Evolutionary conservation across 2,113 vertebrate species (phyloP), one percentile per base, ranked within the genome.

Genomic region (Seriola aureovittata): DNA sequence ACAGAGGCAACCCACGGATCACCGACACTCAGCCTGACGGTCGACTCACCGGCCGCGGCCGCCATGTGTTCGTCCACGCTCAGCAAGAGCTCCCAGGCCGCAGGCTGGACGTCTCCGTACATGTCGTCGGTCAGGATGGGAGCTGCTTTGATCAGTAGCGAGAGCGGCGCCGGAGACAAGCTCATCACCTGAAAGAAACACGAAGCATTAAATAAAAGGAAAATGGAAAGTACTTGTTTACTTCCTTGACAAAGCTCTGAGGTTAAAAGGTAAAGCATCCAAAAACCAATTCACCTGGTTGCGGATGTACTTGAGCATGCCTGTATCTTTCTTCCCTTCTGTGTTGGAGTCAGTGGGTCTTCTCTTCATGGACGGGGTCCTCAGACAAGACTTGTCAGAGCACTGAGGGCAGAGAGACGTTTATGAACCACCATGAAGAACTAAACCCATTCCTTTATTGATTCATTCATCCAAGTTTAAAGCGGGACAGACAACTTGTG

Each of bases 51-150:
- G 82, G 98, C 98, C 21, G 98, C 98, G 4, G 97, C 98, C 1
- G 98, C 98, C 97, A 99, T 99, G 73, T 99, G 98, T 74, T 99
- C 98, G 64, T 99, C 98, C 92, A 98, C 95, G 4, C 98, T 99
- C 64, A 99, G 97, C 59, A 99, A 85, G 4, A 99, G 96, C 68
- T 99, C 98, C 98, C 98, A 99, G 0, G 98, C 98, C 12, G 98
- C 98, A 0, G 98, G 98, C 91, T 99, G 97, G 89, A 99, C 96
- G 91, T 99, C 98, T 42, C 97, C 97, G 0, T 99, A 99, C 98
- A 99, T 99, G 90, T 99, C 98, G 62, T 99, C 98, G 0, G 98
- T 99, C 86, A 99, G 92, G 87, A 99, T 95, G 2, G 97, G 97
- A 7, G 98, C 98, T 0, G 98, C 98, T 87, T 99, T 99, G 90